These are phyloP conservation scores for Nasalis larvatus DNA, from an alignment of 2,113 vertebrate genomes.

Conservation along the genomic window DNA sequence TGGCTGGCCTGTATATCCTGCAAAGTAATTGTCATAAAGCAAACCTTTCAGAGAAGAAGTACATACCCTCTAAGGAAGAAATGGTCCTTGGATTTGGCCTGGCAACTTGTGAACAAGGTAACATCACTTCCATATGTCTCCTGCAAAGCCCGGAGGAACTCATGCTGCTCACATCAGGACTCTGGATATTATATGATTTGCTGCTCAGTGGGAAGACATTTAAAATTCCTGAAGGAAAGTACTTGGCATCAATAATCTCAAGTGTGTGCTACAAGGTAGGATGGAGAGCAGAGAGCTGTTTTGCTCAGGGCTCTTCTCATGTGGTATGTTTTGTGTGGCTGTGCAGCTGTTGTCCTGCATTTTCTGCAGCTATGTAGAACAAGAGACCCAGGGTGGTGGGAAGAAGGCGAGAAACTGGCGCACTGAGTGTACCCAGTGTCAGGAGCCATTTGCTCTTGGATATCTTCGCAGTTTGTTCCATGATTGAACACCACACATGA, in stretches of 20 bases:
- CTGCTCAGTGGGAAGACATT: constrained; percentile 63
- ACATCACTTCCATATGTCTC: constrained; percentile 48
- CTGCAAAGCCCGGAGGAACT: constrained; percentile 17
- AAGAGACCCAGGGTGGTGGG: not conserved
- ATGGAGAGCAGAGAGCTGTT: not conserved
- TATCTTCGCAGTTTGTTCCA: not conserved
- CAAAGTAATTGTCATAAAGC: not conserved
- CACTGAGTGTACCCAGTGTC: fast-evolving
- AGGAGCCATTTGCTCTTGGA: not conserved
- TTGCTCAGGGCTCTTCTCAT: constrained; percentile 25
- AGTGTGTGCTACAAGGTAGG: not conserved
- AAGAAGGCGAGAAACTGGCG: fast-evolving
- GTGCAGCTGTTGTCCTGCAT: not conserved
- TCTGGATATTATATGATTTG: constrained; percentile 44
- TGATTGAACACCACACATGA: fast-evolving
- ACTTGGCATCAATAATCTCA: constrained; percentile 58
- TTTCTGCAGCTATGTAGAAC: not conserved
- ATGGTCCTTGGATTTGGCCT: not conserved
- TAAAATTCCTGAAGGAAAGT: constrained; percentile 61
- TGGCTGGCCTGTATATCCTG: not conserved
- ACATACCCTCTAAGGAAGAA: constrained; percentile 12
- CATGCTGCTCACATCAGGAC: constrained; percentile 43
- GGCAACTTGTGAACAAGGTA: not conserved
- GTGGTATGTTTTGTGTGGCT: not conserved
- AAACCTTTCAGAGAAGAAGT: constrained; percentile 32